Conservation (phyloP, 2,888 invertebrate genomes). For the Caenorhabditis panamensis region DNA sequence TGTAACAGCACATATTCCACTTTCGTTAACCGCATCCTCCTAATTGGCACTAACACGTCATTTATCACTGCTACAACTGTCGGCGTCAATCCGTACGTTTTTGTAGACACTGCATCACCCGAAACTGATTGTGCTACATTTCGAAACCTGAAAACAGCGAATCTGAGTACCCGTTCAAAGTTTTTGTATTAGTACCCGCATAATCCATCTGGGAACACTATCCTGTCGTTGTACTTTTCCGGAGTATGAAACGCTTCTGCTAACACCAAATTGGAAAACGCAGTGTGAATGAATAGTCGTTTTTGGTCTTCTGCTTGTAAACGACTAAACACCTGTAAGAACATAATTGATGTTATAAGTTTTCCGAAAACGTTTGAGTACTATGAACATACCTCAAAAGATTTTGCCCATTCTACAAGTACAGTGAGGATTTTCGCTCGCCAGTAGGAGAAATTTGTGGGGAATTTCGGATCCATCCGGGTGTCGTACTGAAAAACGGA, state of each 20-base stretch:
- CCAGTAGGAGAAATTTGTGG: slow-evolving; percentile 79
- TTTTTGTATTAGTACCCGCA: slow-evolving; percentile 63
- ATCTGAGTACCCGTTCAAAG: background rate
- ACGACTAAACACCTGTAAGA: slow-evolving; percentile 70
- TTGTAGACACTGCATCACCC: slow-evolving; percentile 51
- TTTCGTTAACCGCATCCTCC: slow-evolving; percentile 78
- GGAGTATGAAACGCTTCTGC: slow-evolving; percentile 81
- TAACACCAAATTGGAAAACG: slow-evolving; percentile 79
- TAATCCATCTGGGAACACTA: slow-evolving; percentile 80
- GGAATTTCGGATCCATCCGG: slow-evolving; percentile 64
- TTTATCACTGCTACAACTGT: slow-evolving; percentile 81
- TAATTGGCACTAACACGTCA: slow-evolving; percentile 79
- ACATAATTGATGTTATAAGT: too few species aligned
- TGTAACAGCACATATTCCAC: slow-evolving; percentile 80
- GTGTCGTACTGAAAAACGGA: slow-evolving; percentile 58
- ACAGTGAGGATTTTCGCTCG: slow-evolving; percentile 79
- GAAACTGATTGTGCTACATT: slow-evolving; percentile 70
- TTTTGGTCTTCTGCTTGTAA: slow-evolving; percentile 70
- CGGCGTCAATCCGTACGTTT: slow-evolving; percentile 76
- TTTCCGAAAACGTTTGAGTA: too few species aligned
- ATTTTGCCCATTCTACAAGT: slow-evolving; percentile 80
- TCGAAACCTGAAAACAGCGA: slow-evolving; percentile 72
- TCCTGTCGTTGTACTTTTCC: slow-evolving; percentile 77
- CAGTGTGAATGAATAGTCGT: slow-evolving; percentile 75
- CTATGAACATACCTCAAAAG: slow-evolving; percentile 76